Evolutionary conservation across 2,797 vertebrate genomes (phyloP), one percentile per base, ranked within the genome.

Genomic region (Eremophila alpestris): DNA sequence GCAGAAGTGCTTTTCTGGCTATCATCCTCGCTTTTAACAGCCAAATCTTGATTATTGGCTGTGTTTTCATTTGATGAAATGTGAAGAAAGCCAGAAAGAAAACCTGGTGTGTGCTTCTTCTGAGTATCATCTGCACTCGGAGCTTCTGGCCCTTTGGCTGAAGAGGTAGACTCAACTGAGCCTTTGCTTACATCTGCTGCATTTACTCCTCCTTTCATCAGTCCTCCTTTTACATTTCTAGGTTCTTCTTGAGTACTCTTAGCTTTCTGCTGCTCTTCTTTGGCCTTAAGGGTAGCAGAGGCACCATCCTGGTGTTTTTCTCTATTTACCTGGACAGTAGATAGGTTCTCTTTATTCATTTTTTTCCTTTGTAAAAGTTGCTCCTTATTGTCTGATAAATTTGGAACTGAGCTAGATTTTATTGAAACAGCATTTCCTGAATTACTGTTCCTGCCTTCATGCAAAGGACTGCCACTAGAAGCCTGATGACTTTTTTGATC

Each of bases 21-120:
- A 60, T 55, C 94, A 23, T 62, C 56, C 87, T 98, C 96, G 8
- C 86, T 97, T 84, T 96, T 97, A 59, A 58, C 62, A 92, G 68
- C 40, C 11, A 90, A 56, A 63, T 97, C 96, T 89, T 98, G 93
- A 82, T 75, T 92, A 93, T 3, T 90, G 40, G 73, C 40, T 27
- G 62, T 56, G 52, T 98, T 98, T 76, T 98, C 98, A 94, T 94
- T 95, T 63, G 98, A 97, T 90, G 98, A 96, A 96, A 98, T 97
- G 38, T 94, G 98, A 75, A 98, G 97, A 81, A 99, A 97, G 48
- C 97, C 98, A 49, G 98, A 98, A 95, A 99, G 96, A 77, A 99
- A 95, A 56, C 98, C 96, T 67, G 97, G 91, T 97, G 92, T 59
- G 18, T 59, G 36, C 45, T 93, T 59, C 71, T 93, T 95, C 74